These are phyloP conservation scores for Sebastes cheni DNA, from an alignment of 2,797 vertebrate species.

Conservation along the genomic window DNA sequence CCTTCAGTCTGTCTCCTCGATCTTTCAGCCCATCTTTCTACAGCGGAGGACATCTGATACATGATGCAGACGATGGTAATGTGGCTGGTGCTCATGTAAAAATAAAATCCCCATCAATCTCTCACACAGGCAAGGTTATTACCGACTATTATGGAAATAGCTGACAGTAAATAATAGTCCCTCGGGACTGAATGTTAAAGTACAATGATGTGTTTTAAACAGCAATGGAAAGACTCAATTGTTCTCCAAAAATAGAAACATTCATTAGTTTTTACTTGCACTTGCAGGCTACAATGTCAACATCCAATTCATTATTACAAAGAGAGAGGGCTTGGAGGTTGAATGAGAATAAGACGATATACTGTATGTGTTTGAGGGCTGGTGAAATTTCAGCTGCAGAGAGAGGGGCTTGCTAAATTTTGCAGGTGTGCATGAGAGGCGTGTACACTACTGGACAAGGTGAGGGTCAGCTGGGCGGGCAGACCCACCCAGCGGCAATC, in stretches of 20 bases:
- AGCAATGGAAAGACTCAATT: background rate
- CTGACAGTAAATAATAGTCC: slow-evolving; percentile 56
- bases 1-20: slow-evolving; percentile 26
- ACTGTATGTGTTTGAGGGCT: slow-evolving; percentile 27
- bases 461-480: slow-evolving; percentile 33
- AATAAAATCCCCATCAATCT: slow-evolving; percentile 70
- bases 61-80: slow-evolving; percentile 62
- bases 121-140: slow-evolving; percentile 58
- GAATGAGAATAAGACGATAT: slow-evolving; percentile 41
- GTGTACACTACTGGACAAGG: slow-evolving; percentile 21
- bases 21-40: slow-evolving; percentile 47
- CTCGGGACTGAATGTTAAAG: slow-evolving; percentile 34
- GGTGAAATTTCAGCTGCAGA: slow-evolving; percentile 39
- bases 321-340: background rate
- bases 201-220: slow-evolving; percentile 27
- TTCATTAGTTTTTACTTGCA: slow-evolving; percentile 4
- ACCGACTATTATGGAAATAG: slow-evolving; percentile 54
- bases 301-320: slow-evolving; percentile 14
- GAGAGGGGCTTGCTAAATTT: slow-evolving; percentile 57
- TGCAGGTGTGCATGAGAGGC: slow-evolving; percentile 21
- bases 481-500: slow-evolving; percentile 32
- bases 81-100: slow-evolving; percentile 69
- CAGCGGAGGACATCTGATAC: slow-evolving; percentile 59
- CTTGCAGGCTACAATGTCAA: slow-evolving; percentile 13
- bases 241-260: slow-evolving; percentile 39